phyloP scores from a whole-genome alignment of 2,113 vertebrate species.

The Callorhinus ursinus region DNA sequence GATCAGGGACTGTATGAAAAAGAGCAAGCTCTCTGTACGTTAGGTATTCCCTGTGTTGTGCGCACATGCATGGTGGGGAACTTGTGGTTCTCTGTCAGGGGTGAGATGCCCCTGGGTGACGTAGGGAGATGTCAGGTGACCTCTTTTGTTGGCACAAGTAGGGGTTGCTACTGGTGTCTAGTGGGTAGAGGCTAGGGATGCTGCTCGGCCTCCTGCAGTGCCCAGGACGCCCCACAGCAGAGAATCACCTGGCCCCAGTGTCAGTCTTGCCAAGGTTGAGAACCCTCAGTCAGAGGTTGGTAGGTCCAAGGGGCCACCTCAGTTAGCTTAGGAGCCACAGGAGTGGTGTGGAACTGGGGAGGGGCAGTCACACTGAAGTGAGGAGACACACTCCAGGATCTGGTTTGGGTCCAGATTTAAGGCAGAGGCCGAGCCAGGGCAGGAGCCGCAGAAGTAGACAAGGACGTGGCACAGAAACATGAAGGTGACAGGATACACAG shows the following conservation, averaged over 20 bases:
- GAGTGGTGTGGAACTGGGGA: not conserved
- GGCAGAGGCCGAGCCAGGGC: not conserved
- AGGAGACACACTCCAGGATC: not conserved
- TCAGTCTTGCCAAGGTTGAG: not conserved
- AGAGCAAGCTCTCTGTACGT: rapidly evolving
- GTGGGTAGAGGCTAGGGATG: not conserved
- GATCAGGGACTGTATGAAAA: rapidly evolving
- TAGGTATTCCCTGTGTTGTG: rapidly evolving
- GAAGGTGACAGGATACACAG: rapidly evolving
- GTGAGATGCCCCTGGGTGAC: rapidly evolving
- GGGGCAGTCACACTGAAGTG: rapidly evolving
- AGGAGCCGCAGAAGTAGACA: not conserved
- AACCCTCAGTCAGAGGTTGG: not conserved
- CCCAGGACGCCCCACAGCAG: rapidly evolving
- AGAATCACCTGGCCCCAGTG: rapidly evolving
- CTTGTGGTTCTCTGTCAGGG: not conserved
- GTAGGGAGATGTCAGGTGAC: rapidly evolving
- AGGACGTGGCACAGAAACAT: rapidly evolving
- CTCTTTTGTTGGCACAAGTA: not conserved
- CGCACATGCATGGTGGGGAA: rapidly evolving
- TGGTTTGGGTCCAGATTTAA: not conserved
- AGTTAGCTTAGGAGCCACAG: rapidly evolving
- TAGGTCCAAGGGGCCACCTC: rapidly evolving
- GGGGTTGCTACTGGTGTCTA: too few relatives aligned
- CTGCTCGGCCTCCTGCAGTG: rapidly evolving